Evolutionary conservation across 2,113 vertebrate species (phyloP).

Genomic region (Cranoglanis bouderius): DNA sequence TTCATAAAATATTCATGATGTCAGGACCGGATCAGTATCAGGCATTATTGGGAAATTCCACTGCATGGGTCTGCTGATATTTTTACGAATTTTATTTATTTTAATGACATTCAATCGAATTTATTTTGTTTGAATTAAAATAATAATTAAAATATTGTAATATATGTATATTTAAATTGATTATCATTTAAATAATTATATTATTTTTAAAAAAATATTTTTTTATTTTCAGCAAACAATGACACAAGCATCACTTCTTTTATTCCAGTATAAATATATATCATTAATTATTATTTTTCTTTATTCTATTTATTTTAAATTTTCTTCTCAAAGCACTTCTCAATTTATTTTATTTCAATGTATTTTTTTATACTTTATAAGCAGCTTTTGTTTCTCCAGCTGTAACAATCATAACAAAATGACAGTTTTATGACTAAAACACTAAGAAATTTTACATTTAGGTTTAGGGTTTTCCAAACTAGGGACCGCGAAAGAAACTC

Average conservation of each 20-base stretch:
- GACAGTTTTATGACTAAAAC: not conserved
- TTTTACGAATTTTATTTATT: not conserved
- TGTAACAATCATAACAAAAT: not conserved
- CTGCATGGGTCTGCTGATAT: not conserved
- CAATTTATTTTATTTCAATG: not conserved
- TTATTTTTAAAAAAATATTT: no score
- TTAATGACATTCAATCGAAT: not conserved
- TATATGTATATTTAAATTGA: not conserved
- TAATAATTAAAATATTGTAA: not conserved
- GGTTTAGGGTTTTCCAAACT: not conserved
- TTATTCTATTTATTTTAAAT: not conserved
- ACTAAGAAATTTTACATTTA: not conserved
- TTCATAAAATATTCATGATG: not conserved
- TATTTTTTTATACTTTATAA: not conserved
- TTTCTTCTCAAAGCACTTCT: not conserved
- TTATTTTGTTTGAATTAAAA: not conserved
- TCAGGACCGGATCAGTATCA: not conserved
- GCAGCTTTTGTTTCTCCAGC: not conserved
- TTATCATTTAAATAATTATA: not conserved
- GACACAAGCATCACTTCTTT: not conserved
- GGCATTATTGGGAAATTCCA: not conserved
- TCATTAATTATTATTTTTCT: not conserved
- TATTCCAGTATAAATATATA: not conserved
- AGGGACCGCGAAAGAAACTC: no score
- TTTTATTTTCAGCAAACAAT: not conserved